A percentile compares a stretch with the other conserved stretches of the same genome.
phyloP scores from a whole-genome alignment of 2,797 vertebrate species.

The Paramormyrops hopkinsi region DNA sequence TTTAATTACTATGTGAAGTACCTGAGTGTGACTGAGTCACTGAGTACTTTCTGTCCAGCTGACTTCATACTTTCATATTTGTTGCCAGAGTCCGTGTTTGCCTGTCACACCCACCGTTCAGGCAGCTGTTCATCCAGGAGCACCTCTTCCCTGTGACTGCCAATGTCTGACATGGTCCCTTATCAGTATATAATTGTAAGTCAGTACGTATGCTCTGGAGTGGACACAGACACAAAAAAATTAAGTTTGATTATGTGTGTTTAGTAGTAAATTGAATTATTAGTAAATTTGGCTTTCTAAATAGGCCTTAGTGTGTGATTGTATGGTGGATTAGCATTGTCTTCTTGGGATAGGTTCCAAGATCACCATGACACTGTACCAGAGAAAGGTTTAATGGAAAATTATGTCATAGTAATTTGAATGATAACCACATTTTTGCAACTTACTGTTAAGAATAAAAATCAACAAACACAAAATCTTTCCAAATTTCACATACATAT shows the following conservation, averaged over 20 bases:
- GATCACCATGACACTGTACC: background rate
- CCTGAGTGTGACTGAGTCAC: background rate
- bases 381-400: background rate
- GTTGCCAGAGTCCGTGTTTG: background rate
- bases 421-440: background rate
- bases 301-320: background rate
- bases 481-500: background rate
- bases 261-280: background rate
- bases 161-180: slow-evolving; percentile 80
- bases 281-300: background rate
- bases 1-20: background rate
- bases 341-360: background rate
- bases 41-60: background rate
- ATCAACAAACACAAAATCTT: background rate
- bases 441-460: background rate
- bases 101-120: background rate
- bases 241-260: slow-evolving; percentile 13
- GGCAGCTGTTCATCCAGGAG: slow-evolving; percentile 21
- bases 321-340: background rate
- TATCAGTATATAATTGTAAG: slow-evolving; percentile 88
- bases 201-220: slow-evolving; percentile 29
- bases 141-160: slow-evolving; percentile 25
- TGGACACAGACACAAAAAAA: background rate
- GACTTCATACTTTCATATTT: background rate
- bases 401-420: background rate